phyloP scores from a whole-genome alignment of 2,888 invertebrate species.

The Eupithecia pulchellata region DNA sequence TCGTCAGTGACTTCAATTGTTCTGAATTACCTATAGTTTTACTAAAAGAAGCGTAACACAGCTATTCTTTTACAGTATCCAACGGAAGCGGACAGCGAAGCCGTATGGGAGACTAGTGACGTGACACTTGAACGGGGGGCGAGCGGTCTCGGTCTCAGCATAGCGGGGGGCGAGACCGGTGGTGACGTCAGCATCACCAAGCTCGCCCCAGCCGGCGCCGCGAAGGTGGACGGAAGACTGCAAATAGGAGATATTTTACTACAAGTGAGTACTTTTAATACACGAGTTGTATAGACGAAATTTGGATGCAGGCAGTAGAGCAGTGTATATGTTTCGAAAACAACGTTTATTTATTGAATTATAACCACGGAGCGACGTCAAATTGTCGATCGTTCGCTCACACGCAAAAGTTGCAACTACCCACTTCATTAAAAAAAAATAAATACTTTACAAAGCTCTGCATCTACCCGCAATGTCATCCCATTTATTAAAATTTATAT shows the following conservation, averaged over 20 bases:
- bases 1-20: too few species aligned
- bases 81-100: constrained; percentile 84
- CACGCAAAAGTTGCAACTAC: too few species aligned
- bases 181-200: constrained; percentile 99
- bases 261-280: constrained; percentile 71
- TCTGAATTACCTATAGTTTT: background rate
- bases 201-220: constrained; percentile 97
- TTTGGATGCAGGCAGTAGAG: too few species aligned
- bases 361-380: too few species aligned
- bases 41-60: background rate
- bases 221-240: constrained; percentile 93
- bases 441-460: too few species aligned
- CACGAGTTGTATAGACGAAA: too few species aligned
- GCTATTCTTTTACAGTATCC: constrained; percentile 56
- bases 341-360: too few species aligned
- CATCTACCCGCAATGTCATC: too few species aligned
- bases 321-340: too few species aligned
- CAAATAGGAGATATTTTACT: constrained; percentile 98
- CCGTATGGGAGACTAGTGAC: constrained; percentile 96
- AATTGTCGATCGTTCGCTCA: too few species aligned
- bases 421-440: too few species aligned
- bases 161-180: constrained; percentile 98
- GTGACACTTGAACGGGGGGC: constrained; percentile 94
- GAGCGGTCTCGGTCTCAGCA: constrained; percentile 98
- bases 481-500: too few species aligned